A percentile compares a stretch with the other conserved stretches of the same genome.
Evolutionary conservation across 2,888 invertebrate genomes (phyloP).

Genomic region (Papilio demoleus): DNA sequence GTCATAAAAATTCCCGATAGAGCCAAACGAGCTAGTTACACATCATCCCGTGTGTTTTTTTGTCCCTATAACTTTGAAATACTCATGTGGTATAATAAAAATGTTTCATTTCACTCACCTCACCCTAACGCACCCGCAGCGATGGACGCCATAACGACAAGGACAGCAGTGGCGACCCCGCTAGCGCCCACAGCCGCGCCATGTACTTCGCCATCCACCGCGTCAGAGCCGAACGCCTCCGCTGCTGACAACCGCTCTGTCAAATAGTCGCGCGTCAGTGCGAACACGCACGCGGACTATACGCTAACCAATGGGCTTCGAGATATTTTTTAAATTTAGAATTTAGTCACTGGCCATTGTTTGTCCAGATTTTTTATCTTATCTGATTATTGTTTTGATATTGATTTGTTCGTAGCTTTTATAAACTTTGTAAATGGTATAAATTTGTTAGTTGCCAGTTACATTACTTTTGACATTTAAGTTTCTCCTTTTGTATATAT

Average conservation of each 20-base stretch:
- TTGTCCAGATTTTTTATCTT: too few relatives aligned
- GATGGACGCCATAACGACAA: slow-evolving; percentile 86
- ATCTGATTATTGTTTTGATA: too few relatives aligned
- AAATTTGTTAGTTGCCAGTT: not conserved
- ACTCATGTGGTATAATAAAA: too few relatives aligned
- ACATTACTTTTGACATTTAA: not conserved
- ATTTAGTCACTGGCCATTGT: not conserved
- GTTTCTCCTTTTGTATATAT: too few relatives aligned
- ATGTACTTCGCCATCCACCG: slow-evolving; percentile 55
- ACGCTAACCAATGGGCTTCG: slow-evolving; percentile 36
- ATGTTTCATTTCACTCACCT: too few relatives aligned
- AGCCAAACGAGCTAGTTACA: too few relatives aligned
- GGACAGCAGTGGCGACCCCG: slow-evolving; percentile 85
- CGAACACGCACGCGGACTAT: slow-evolving; percentile 55
- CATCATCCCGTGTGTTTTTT: too few relatives aligned
- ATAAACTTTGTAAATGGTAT: too few relatives aligned
- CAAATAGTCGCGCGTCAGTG: slow-evolving; percentile 60
- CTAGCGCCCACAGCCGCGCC: slow-evolving; percentile 79
- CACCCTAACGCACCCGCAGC: slow-evolving; percentile 89
- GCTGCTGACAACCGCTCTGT: slow-evolving; percentile 74
- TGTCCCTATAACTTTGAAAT: too few relatives aligned
- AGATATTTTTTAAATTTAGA: slow-evolving; percentile 6
- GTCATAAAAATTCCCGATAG: too few relatives aligned
- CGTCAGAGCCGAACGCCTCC: slow-evolving; percentile 69
- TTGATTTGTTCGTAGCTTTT: too few relatives aligned